A percentile compares a stretch with the other conserved stretches of the same genome.
Evolutionary conservation across 92 coral and sea anemone species (phyloP).

Genomic region (Desmophyllum pertusum): DNA sequence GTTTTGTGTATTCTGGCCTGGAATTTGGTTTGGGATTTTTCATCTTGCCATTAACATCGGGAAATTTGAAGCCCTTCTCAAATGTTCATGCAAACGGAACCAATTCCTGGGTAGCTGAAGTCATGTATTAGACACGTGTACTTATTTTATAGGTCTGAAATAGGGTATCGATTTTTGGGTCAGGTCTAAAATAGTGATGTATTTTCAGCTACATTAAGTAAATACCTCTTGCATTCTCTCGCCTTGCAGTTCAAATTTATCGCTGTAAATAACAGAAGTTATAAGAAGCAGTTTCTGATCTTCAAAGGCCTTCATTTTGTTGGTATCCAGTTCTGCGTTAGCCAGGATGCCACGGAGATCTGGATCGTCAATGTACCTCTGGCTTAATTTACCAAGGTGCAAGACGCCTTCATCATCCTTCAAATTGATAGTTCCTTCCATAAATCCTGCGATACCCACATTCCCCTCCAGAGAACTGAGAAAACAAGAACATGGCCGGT

Average conservation of each 20-base stretch:
- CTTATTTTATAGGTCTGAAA: no score
- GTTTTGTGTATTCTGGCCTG: no score
- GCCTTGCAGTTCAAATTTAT: constrained; percentile 7
- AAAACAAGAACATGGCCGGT: not conserved
- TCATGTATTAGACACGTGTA: no score
- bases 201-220: not conserved
- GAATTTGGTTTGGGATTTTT: no score
- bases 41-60: no score
- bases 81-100: no score
- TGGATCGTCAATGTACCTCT: not conserved
- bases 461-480: no score
- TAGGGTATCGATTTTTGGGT: no score
- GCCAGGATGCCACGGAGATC: constrained; percentile 18
- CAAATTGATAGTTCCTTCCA: not conserved
- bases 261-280: constrained; percentile 33
- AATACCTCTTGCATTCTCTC: not conserved
- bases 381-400: constrained; percentile 3
- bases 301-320: not conserved
- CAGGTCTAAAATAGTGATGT: not conserved
- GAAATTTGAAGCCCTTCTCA: no score
- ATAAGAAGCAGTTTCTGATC: constrained; percentile 18
- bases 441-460: not conserved
- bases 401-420: not conserved
- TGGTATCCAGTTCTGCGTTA: not conserved
- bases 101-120: no score